Conservation (phyloP, 1,140 invertebrate species). For the Philotrypesis tridentata region DNA sequence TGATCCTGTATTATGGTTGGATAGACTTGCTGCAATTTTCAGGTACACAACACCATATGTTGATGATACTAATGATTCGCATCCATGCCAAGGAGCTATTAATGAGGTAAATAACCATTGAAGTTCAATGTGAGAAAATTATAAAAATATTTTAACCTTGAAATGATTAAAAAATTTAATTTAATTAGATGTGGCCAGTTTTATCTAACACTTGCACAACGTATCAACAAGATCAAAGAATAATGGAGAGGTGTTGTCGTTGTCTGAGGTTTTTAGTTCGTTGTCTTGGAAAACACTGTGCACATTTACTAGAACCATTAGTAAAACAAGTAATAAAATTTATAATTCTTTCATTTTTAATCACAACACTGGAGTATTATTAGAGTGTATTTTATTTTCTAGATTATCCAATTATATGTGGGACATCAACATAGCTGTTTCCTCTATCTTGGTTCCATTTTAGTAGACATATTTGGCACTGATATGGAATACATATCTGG, state of each 20-base stretch:
- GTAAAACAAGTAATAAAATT: constrained; percentile 81
- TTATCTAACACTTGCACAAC: constrained; percentile 84
- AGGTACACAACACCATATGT: constrained; percentile 82
- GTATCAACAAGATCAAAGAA: constrained; percentile 87
- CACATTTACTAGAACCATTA: constrained; percentile 85
- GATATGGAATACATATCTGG: constrained; percentile 82
- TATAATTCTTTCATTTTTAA: constrained; percentile 25
- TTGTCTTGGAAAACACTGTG: constrained; percentile 86
- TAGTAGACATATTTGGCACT: constrained; percentile 94
- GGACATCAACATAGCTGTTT: constrained; percentile 93
- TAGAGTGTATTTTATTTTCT: constrained; percentile 54
- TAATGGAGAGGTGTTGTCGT: constrained; percentile 94
- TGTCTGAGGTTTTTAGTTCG: constrained; percentile 92
- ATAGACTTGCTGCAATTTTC: constrained; percentile 93
- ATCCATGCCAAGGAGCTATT: constrained; percentile 89
- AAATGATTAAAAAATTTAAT: constrained; percentile 11
- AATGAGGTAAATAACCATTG: constrained; percentile 77
- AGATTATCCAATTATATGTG: constrained; percentile 91
- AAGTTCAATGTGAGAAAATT: not conserved
- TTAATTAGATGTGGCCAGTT: constrained; percentile 84
- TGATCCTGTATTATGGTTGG: constrained; percentile 95
- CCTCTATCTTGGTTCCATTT: constrained; percentile 94
- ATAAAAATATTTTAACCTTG: not conserved
- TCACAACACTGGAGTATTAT: constrained; percentile 12
- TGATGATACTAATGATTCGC: constrained; percentile 76